Evolutionary conservation across 1,140 invertebrate species (phyloP), one percentile per base, ranked within the genome.

Genomic region (Bradysia coprophila): DNA sequence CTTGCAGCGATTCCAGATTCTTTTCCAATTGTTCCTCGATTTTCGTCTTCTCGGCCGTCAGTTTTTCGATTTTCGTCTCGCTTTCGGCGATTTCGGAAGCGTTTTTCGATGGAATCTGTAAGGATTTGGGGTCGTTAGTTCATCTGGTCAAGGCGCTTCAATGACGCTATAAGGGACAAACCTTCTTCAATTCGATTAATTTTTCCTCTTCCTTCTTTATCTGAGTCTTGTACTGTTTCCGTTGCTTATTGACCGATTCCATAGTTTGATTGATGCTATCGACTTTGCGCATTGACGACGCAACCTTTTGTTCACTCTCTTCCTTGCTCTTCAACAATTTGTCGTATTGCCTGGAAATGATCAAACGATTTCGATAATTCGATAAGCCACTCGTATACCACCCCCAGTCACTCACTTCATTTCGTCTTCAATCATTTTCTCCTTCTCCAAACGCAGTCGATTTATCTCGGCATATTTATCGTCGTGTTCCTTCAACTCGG

Each of bases 11-110:
- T 6, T 61, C 57, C 45, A 79, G 61, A 34, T 63, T 56, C 24
- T 61, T 72, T 46, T 71, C 61, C 34, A 71, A 58, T 43, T 81
- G 71, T 43, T 69, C 72, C 48, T 74, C 75, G 22, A 71, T 67
- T 24, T 62, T 61, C 33, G 59, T 58, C 43, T 71, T 72, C 41
- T 69, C 63, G 21, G 61, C 57, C 2, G 52, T 54, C 9, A 72
- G 51, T 45, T 66, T 69, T 33, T 65, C 64, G 22, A 76, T 60
- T 23, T 78, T 59, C 10, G 53, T 56, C 48, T 78, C 67, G 45
- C 79, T 75, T 43, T 87, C 78, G 43, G 71, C 64, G 38, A 91
- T 87, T 43, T 78, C 70, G 42, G 72, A 68, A 32, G 64, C 58
- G 58, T 78, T 81, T 48, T 81, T 80, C 22, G 76, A 73, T 1